phyloP scores from a whole-genome alignment of 2,888 invertebrate genomes.

The Cheilosia grossa region DNA sequence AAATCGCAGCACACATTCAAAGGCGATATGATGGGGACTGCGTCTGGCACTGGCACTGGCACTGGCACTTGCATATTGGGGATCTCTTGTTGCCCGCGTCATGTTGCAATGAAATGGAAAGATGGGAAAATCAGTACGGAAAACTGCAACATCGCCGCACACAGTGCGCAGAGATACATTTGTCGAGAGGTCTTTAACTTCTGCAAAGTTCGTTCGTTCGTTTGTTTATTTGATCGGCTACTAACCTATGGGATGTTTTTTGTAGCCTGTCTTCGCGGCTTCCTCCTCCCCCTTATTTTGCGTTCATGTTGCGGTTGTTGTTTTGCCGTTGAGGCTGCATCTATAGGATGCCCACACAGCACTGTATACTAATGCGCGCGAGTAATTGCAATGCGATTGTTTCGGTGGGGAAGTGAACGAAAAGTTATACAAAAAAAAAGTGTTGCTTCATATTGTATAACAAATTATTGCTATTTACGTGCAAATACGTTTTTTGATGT shows the following conservation, averaged over 20 bases:
- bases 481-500: conserved; percentile 39
- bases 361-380: background rate
- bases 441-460: conserved; percentile 67
- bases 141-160: conserved; percentile 55
- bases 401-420: conserved; percentile 22
- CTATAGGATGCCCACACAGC: conserved; percentile 59
- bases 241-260: conserved; percentile 74
- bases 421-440: conserved; percentile 20
- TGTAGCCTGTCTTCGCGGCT: conserved; percentile 61
- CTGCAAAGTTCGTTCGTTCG: conserved; percentile 74
- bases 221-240: conserved; percentile 75
- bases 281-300: conserved; percentile 50
- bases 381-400: conserved; percentile 57
- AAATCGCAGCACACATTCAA: background rate
- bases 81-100: conserved; percentile 56
- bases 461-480: conserved; percentile 70
- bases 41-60: too few species aligned
- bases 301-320: conserved; percentile 60
- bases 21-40: background rate
- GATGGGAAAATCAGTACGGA: conserved; percentile 63
- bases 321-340: conserved; percentile 49
- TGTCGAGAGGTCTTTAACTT: conserved; percentile 74
- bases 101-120: conserved; percentile 74
- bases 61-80: background rate
- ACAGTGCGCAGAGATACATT: conserved; percentile 59